Conservation (phyloP, 2,113 vertebrate species). For the Peromyscus californicus region DNA sequence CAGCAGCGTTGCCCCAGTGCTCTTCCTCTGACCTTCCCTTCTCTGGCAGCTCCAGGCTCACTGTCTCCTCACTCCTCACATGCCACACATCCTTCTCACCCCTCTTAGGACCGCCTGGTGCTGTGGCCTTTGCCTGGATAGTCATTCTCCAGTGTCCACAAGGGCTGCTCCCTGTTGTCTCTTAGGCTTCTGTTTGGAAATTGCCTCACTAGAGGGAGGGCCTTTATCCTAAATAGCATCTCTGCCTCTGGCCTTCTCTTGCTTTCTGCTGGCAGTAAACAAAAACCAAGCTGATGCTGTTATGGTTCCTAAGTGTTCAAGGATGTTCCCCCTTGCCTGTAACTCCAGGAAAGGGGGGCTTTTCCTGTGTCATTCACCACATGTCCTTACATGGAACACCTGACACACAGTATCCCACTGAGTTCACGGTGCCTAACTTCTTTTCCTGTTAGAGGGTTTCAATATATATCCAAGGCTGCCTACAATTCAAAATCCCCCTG, state of each 20-base stretch:
- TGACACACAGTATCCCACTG: rapidly evolving
- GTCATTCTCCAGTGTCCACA: background rate
- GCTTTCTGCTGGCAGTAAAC: background rate
- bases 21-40: background rate
- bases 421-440: background rate
- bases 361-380: background rate
- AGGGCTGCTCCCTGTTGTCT: background rate
- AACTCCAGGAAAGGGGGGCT: background rate
- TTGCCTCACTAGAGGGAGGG: background rate
- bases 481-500: background rate
- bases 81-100: rapidly evolving
- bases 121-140: background rate
- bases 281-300: rapidly evolving
- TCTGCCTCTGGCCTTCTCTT: background rate
- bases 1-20: background rate
- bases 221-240: too few relatives aligned
- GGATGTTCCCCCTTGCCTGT: background rate
- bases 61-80: background rate
- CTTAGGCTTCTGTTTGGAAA: background rate
- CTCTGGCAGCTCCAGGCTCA: background rate
- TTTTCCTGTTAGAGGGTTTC: background rate
- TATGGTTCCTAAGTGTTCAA: rapidly evolving
- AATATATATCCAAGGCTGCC: background rate
- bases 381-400: background rate
- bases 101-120: background rate